Base-by-base conservation (phyloP, 2,113 vertebrate species). In the Pangasianodon gigas region DNA sequence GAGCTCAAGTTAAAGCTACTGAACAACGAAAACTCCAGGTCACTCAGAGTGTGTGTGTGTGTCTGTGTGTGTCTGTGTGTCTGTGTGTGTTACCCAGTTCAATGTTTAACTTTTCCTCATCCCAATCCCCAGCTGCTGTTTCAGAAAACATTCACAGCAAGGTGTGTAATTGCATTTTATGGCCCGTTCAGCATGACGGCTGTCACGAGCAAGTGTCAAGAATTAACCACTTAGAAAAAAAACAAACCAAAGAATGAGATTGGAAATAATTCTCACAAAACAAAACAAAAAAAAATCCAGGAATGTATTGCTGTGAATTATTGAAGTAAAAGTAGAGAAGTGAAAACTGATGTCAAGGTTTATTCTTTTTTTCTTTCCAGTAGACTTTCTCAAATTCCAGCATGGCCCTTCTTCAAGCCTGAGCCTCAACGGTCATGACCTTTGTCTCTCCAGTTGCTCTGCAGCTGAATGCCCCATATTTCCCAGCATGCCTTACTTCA, bases 331-430 rank as follows among this genome's bases (percentile, higher is more conserved):
- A 51, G 26, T 51, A 32, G 18, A 46, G 29, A 83, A 54, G 41
- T 46, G 54, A 48, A 54, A 60, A 56, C 18, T 8, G 81, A 41
- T 41, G 32, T 41, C 19, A 84, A 26, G 32, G 1, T 60, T 84
- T 60, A 56, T 19, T 48, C 9, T 29, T 8, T 8, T 13, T 0
- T 62, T 65, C 24, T 44, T 60, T 32, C 58, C 48, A 1, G 46
- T 41, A 92, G 91, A 89, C 92, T 88, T 89, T 83, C 74, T 89
- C 67, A 62, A 67, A 74, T 89, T 87, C 92, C 91, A 93, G 87
- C 89, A n/a, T 32, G 52, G 87, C 88, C 46, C 88, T 93, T 95
- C 93, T 93, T 95, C 94, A 95, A 95, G 93, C 62, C 92, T 92
- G 91, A 89, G 79, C 85, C 92, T 92, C 67, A 71, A 9, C 51